Evolutionary conservation across 53 echinoderm and acorn worm genomes (phyloP), one percentile per base, ranked within the genome.

Genomic region (Paracentrotus lividus): DNA sequence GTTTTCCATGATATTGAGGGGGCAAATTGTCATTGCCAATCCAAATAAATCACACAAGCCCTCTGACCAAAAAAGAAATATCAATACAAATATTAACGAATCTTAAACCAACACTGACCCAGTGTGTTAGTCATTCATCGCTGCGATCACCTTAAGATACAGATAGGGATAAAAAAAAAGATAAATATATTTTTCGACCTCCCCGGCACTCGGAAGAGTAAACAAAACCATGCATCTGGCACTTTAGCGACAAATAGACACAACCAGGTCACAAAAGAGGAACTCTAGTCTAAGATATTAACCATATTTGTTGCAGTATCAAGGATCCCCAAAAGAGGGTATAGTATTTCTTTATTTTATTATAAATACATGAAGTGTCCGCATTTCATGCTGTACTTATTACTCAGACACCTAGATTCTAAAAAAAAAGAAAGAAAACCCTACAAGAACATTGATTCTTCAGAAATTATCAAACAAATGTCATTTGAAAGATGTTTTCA

Each of bases 191-290:
- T 72, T 72, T 38, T 5, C 72, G 21, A 72, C 72, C 72, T 72
- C 72, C 42, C 14, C 40, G 32, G 72, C 72, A 72, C 72, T 72
- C 72, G 16, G 72, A 34, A 18, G 72, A 40, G 40, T 40, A 72
- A 72, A 72, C 72, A 72, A 72, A 38, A 72, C 72, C 32, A 13
- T 72, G 72, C 72, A 72, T 72, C 72, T 72, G 40, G 72, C 72
- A 72, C 72, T 72, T 72, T 72, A 72, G 36, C 18, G 13, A 20
- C 72, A 72, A 72, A 72, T 72, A 72, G 72, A 72, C 72, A 72
- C 72, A 72, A 72, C 72, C 72, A 36, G 72, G 72, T 72, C 72
- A 72, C 40, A n/a, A n/a, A 15, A 72, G 72, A 36, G 40, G 72
- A 72, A 40, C 18, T 72, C 18, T 72, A 72, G 72, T 72, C 72